A percentile compares a stretch with the other conserved stretches of the same genome.
These are phyloP conservation scores for Albula goreensis DNA, from an alignment of 2,113 vertebrate genomes.

Conservation along the genomic window DNA sequence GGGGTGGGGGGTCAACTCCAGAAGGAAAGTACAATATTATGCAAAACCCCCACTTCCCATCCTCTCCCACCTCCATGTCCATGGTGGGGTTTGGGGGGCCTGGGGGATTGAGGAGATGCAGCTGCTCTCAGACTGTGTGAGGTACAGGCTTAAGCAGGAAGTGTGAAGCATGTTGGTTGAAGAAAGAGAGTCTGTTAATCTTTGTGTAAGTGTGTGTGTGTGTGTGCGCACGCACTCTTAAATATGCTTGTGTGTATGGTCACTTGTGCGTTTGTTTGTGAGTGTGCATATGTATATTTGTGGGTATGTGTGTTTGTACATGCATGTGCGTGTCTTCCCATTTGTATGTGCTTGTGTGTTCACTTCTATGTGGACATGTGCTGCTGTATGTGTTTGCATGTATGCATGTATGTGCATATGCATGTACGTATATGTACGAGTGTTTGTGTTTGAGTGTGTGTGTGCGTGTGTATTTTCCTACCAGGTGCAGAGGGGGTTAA, in stretches of 20 bases:
- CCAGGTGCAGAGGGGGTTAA: neutral
- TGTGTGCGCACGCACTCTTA: no score
- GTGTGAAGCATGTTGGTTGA: no score
- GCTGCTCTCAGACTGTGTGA: conserved; percentile 34
- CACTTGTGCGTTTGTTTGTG: neutral
- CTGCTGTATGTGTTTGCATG: no score
- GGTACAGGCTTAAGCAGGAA: neutral
- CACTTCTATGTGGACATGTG: neutral
- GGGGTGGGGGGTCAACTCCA: conserved; percentile 26
- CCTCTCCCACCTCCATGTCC: neutral
- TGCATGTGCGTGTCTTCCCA: neutral
- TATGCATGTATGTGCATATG: neutral
- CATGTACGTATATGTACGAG: neutral
- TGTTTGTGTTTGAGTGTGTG: neutral
- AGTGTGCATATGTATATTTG: neutral
- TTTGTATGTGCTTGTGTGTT: neutral
- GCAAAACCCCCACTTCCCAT: neutral
- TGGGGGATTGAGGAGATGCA: conserved; percentile 39
- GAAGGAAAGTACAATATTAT: neutral
- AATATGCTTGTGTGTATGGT: no score
- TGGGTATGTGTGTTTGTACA: neutral
- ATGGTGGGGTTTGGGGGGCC: no score
- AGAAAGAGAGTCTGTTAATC: no score
- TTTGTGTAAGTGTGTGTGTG: no score
- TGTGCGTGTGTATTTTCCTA: no score